phyloP scores from a whole-genome alignment of 2,113 vertebrate genomes.

The Hucho hucho region DNA sequence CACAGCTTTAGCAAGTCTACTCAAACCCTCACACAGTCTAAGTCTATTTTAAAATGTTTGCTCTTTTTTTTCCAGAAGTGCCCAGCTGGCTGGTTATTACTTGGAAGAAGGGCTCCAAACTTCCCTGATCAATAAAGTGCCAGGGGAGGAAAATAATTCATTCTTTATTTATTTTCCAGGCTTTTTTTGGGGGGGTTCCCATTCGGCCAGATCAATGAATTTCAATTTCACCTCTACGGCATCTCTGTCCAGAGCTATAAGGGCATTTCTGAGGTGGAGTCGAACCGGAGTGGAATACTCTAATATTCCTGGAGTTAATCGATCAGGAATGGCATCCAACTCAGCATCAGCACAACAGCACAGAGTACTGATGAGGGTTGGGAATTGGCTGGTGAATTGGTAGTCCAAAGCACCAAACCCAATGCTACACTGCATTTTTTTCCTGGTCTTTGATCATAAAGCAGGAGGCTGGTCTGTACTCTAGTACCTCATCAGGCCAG shows the following conservation, averaged over 20 bases:
- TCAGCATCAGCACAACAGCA: constrained; percentile 12
- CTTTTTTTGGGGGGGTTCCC: constrained; percentile 30
- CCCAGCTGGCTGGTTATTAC: neutral
- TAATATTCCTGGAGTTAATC: constrained; percentile 14
- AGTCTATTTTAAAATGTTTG: constrained; percentile 33
- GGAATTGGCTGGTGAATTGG: constrained; percentile 1
- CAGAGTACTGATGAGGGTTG: neutral
- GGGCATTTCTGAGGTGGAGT: neutral
- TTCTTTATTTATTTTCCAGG: neutral
- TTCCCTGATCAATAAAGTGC: constrained; percentile 50
- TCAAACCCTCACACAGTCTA: constrained; percentile 31
- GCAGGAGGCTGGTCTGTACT: too few relatives aligned
- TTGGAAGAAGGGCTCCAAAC: constrained; percentile 37
- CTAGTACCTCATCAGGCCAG: too few relatives aligned
- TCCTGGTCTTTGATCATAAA: too few relatives aligned
- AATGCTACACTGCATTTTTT: too few relatives aligned
- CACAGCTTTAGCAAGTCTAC: constrained; percentile 39
- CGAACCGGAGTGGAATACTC: neutral
- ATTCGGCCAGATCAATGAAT: constrained; percentile 29
- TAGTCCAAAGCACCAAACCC: neutral
- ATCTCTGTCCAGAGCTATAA: constrained; percentile 24
- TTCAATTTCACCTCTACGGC: constrained; percentile 30
- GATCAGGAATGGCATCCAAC: constrained; percentile 3
- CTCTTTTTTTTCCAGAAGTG: constrained; percentile 5
- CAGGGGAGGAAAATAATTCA: constrained; percentile 18